These are phyloP conservation scores for Drosophila rubida DNA, from an alignment of 2,888 invertebrate species.

Conservation along the genomic window DNA sequence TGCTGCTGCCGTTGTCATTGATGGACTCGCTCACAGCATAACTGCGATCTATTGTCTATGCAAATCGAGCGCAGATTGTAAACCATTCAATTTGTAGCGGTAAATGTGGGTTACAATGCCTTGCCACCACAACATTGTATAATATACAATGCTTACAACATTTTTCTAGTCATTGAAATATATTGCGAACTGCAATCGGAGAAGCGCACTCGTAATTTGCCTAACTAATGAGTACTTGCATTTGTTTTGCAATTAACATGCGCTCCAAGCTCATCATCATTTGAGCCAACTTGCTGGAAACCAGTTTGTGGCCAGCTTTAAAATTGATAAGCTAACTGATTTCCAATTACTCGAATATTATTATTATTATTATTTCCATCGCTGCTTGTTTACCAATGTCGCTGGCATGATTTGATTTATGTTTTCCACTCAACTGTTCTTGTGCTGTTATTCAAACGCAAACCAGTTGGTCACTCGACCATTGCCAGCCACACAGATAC, in stretches of 20 bases:
- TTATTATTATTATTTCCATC: not conserved
- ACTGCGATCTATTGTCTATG: slow-evolving; percentile 25
- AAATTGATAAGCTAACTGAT: slow-evolving; percentile 1
- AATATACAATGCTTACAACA: not conserved
- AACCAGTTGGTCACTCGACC: slow-evolving; percentile 54
- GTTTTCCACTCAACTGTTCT: slow-evolving; percentile 20
- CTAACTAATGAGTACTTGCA: slow-evolving; percentile 17
- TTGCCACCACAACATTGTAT: not conserved
- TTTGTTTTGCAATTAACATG: slow-evolving; percentile 11
- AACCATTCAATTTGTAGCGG: slow-evolving; percentile 14
- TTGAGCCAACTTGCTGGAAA: not conserved
- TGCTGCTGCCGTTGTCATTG: too few relatives aligned
- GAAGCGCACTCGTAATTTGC: slow-evolving; percentile 9
- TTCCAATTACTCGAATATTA: slow-evolving; percentile 5
- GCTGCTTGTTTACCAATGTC: slow-evolving; percentile 8
- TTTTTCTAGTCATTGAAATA: too few relatives aligned
- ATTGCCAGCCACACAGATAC: slow-evolving; percentile 21
- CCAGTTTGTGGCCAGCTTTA: not conserved
- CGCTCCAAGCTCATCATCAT: slow-evolving; percentile 7
- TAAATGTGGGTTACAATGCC: slow-evolving; percentile 2
- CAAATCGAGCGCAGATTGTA: slow-evolving; percentile 18
- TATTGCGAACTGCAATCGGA: too few relatives aligned
- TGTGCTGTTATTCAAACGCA: slow-evolving; percentile 40
- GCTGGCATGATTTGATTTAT: slow-evolving; percentile 21
- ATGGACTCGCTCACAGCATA: slow-evolving; percentile 26